Evolutionary conservation across 2,113 vertebrate species (phyloP).

Genomic region (Sphyrna mokarran): DNA sequence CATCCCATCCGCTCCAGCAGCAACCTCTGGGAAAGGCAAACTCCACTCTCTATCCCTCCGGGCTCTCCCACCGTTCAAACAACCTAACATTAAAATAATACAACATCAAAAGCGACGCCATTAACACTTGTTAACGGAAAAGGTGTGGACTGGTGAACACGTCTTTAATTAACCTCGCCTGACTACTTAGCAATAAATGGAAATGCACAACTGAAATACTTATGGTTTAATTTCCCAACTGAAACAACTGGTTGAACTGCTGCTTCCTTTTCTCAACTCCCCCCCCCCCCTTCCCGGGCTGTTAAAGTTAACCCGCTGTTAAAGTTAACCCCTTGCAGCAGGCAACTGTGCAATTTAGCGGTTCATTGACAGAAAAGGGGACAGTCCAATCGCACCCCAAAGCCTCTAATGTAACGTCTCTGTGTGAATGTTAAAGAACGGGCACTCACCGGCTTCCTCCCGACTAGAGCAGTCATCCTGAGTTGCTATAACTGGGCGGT

Average conservation of each 20-base stretch:
- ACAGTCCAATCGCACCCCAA: neutral
- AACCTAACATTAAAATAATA: neutral
- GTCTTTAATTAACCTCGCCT: neutral
- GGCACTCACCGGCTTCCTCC: slow-evolving; percentile 2
- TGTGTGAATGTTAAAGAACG: too few relatives aligned
- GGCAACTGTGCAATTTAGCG: neutral
- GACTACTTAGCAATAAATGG: neutral
- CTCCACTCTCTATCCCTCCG: neutral
- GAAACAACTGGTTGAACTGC: neutral
- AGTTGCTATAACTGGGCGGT: neutral
- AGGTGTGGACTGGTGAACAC: neutral
- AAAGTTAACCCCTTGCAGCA: neutral
- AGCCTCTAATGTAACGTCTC: too few relatives aligned
- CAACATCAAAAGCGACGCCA: neutral
- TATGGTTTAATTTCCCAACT: neutral
- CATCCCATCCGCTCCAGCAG: neutral
- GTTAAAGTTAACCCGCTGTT: neutral
- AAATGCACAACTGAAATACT: neutral
- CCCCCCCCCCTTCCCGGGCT: neutral
- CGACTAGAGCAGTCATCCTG: neutral
- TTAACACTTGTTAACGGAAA: neutral
- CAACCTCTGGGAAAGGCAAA: neutral
- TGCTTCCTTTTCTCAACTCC: too few relatives aligned
- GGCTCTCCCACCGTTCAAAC: too few relatives aligned
- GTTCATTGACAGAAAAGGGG: neutral